These are phyloP conservation scores for Ptychoptera contaminata DNA, from an alignment of 2,888 invertebrate species.

Conservation along the genomic window DNA sequence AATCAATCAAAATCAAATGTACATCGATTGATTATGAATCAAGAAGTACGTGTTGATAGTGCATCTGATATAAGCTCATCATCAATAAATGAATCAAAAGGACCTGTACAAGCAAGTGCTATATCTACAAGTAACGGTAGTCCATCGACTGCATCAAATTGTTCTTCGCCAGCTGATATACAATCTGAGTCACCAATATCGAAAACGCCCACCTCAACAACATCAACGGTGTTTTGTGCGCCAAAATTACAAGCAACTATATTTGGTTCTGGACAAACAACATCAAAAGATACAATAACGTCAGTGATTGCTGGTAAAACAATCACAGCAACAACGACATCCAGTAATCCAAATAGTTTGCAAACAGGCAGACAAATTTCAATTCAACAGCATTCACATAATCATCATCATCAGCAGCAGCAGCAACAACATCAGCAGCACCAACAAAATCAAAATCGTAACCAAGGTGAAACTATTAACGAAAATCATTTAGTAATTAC, in stretches of 20 bases:
- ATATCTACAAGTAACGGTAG: slow-evolving; percentile 72
- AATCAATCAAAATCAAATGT: no score
- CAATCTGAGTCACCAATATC: slow-evolving; percentile 14
- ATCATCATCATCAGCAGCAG: not conserved
- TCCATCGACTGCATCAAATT: slow-evolving; percentile 39
- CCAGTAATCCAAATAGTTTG: slow-evolving; percentile 23
- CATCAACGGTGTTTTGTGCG: slow-evolving; percentile 33
- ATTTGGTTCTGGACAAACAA: slow-evolving; percentile 47
- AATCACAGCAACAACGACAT: slow-evolving; percentile 60
- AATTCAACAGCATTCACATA: slow-evolving; percentile 10
- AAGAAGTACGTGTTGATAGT: slow-evolving; percentile 45
- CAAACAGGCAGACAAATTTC: not conserved
- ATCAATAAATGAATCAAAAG: slow-evolving; percentile 35
- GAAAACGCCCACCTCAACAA: slow-evolving; percentile 20
- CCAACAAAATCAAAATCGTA: not conserved
- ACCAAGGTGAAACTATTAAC: no score
- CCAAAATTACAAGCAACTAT: slow-evolving; percentile 30
- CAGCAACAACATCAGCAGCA: not conserved
- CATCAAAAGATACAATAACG: slow-evolving; percentile 66
- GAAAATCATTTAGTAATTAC: not conserved
- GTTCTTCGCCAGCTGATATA: slow-evolving; percentile 40
- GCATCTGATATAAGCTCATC: slow-evolving; percentile 30
- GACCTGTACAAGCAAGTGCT: slow-evolving; percentile 69
- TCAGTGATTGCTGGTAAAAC: slow-evolving; percentile 58
- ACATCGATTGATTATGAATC: no score